Base-by-base conservation (phyloP, 2,797 vertebrate species). In the Ptychadena robeensis region DNA sequence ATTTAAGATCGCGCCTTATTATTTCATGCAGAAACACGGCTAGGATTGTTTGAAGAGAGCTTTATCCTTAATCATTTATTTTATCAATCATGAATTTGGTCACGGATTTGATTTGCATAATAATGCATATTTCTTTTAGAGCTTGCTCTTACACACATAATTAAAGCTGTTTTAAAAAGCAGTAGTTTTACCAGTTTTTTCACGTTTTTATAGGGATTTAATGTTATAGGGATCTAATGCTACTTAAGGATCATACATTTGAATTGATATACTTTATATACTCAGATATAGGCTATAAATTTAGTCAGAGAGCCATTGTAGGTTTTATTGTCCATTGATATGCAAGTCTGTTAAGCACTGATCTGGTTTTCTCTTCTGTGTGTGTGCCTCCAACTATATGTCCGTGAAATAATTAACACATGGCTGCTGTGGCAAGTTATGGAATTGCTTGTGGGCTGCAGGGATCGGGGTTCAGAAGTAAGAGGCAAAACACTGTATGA, bases 91-190 rank as follows among this genome's bases (percentile, higher is more conserved):
- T 40, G 12, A 32, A 15, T 64, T 67, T 71, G 59, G 82, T 83
- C 82, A 83, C 69, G 44, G 73, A 59, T 70, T 48, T 35, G 30
- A 48, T 83, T 79, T 83, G 69, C 76, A 79, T 73, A 44, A 40
- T 83, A 83, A 68, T 83, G 59, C 3, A 66, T 18, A n/a, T 73
- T 83, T 38, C 25, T 73, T 72, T 70, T 34, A 70, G 63, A 48
- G 53, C n/a, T 48, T 69, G 7, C 12, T 25, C 27, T 28, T 15
- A 38, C 57, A 63, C 27, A 32, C 34, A 64, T 64, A 71, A 40
- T 40, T 44, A n/a, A 38, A 22, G 53, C 32, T 40, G 28, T 48
- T 64, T 64, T 80, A 9, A 31, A 64, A 64, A 25, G 14, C 35
- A n/a, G 22, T 61, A 15, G 18, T 22, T 35, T 71, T 9, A 14